These are phyloP conservation scores for Dione juno DNA, from an alignment of 2,888 invertebrate genomes.

Conservation along the genomic window DNA sequence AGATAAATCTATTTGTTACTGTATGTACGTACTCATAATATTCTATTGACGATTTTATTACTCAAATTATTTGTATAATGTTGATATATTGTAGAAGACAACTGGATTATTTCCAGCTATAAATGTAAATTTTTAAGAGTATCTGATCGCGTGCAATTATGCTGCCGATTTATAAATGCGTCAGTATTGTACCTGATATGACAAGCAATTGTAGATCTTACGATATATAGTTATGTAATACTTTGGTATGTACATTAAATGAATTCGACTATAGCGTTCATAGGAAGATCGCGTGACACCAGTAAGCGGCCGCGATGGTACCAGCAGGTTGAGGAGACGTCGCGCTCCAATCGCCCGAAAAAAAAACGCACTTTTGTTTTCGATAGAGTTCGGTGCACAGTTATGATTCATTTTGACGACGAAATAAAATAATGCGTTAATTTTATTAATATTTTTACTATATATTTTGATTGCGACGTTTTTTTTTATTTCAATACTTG, in stretches of 20 bases:
- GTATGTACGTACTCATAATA: background rate
- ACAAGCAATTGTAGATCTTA: slow-evolving; percentile 40
- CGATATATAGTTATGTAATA: slow-evolving; percentile 30
- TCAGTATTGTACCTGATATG: slow-evolving; percentile 28
- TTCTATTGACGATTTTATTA: background rate
- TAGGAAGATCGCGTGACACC: slow-evolving; percentile 48
- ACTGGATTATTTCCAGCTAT: background rate
- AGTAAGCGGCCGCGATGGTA: slow-evolving; percentile 60
- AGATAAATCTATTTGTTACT: slow-evolving; percentile 30
- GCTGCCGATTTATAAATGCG: slow-evolving; percentile 41
- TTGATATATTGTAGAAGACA: background rate
- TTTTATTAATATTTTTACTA: slow-evolving; percentile 6
- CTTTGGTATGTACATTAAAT: slow-evolving; percentile 18
- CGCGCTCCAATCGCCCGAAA: slow-evolving; percentile 58
- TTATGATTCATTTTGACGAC: slow-evolving; percentile 40
- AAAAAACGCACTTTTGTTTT: slow-evolving; percentile 61
- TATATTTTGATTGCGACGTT: background rate
- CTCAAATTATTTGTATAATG: background rate
- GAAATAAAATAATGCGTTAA: background rate
- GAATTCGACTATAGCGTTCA: slow-evolving; percentile 35
- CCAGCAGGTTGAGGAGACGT: slow-evolving; percentile 55
- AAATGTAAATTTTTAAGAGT: slow-evolving; percentile 31
- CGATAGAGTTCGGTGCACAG: slow-evolving; percentile 51
- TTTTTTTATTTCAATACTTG: background rate
- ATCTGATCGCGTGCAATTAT: slow-evolving; percentile 37